A percentile compares a stretch with the other conserved stretches of the same genome.
These are phyloP conservation scores for Drosophila ogumai DNA, from an alignment of 1,140 invertebrate genomes.

Conservation along the genomic window DNA sequence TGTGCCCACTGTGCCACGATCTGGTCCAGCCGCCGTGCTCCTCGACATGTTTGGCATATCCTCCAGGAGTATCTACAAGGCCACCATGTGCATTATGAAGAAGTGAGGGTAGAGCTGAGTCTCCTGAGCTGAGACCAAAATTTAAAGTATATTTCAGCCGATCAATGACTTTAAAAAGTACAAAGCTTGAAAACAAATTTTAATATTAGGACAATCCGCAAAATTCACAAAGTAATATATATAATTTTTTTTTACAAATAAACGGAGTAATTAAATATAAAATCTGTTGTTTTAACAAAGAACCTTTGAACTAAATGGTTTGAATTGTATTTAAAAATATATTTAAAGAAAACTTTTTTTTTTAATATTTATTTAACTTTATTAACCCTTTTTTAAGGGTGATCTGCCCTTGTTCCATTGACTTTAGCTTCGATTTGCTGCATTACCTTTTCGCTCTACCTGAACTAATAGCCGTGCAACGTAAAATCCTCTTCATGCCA, in stretches of 20 bases:
- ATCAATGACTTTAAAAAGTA: no score
- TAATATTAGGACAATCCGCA: not conserved
- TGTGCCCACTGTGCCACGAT: constrained; percentile 94
- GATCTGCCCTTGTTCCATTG: not conserved
- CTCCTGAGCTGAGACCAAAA: not conserved
- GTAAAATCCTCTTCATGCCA: constrained; percentile 12
- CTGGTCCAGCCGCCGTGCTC: constrained; percentile 93
- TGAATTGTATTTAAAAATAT: not conserved
- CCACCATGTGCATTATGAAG: constrained; percentile 88
- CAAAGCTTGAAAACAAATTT: no score
- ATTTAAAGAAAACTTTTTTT: not conserved
- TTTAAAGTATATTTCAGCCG: not conserved
- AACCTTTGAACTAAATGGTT: not conserved
- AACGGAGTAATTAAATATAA: not conserved
- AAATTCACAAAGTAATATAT: not conserved
- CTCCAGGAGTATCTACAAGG: constrained; percentile 90
- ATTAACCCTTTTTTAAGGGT: constrained; percentile 19
- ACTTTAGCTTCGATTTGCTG: not conserved
- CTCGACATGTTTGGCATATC: constrained; percentile 96
- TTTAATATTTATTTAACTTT: not conserved
- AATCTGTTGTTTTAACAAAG: not conserved
- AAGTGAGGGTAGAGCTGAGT: constrained; percentile 75
- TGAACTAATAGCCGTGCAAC: constrained; percentile 42
- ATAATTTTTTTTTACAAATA: not conserved
- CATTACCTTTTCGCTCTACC: constrained; percentile 13